A percentile compares a stretch with the other conserved stretches of the same genome.
Conservation (phyloP, 2,113 vertebrate genomes). For the Nothocercus nigrocapillus region DNA sequence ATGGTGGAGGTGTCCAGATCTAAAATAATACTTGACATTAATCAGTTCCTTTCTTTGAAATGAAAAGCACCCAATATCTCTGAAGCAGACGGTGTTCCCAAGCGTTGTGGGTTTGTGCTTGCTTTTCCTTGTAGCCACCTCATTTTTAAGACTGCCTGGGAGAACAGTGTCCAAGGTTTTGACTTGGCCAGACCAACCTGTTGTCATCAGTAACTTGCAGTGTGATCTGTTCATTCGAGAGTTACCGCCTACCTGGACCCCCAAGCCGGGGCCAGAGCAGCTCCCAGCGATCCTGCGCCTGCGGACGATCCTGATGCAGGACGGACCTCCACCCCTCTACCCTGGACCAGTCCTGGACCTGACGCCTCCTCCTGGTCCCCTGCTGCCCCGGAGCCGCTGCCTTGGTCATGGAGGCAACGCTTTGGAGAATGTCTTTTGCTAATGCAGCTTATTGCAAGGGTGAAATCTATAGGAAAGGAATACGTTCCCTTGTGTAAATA, state of each 20-base stretch:
- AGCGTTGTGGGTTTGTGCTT: neutral
- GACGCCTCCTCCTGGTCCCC: neutral
- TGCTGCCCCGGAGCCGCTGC: neutral
- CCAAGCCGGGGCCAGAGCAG: fast-evolving
- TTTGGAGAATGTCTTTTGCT: neutral
- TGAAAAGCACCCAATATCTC: neutral
- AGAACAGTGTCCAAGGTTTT: neutral
- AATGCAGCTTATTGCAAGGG: neutral
- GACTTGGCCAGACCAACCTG: fast-evolving
- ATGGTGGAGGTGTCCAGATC: neutral
- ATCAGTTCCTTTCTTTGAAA: neutral
- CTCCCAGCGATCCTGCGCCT: fast-evolving
- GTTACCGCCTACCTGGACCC: neutral
- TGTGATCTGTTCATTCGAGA: neutral
- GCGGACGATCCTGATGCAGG: neutral
- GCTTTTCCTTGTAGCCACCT: neutral
- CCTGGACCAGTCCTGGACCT: neutral
- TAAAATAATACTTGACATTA: neutral
- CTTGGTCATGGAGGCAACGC: fast-evolving
- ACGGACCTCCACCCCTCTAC: neutral
- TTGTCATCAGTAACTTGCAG: neutral
- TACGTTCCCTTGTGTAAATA: conserved; percentile 31
- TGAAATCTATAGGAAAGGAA: neutral
- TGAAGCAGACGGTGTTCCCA: neutral
- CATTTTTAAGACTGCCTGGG: neutral